Conservation (phyloP, 2,113 vertebrate genomes). For the Bothrops jararaca region DNA sequence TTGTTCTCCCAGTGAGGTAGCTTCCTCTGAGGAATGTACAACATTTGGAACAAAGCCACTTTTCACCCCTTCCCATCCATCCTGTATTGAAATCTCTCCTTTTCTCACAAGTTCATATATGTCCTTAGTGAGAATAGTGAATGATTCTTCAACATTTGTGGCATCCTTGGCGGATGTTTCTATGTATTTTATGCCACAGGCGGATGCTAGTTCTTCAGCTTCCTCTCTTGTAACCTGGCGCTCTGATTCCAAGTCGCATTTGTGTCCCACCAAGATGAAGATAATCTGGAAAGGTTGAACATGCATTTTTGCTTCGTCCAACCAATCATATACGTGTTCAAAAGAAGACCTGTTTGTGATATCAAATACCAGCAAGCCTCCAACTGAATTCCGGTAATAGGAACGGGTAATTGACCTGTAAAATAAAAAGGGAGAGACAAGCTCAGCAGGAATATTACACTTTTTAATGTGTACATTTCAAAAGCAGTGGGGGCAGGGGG, state of each 20-base stretch:
- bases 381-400: constrained; percentile 80
- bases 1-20: constrained; percentile 73
- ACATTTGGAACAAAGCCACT: constrained; percentile 79
- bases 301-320: constrained; percentile 77
- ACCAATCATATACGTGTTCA: constrained; percentile 78
- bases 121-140: constrained; percentile 76
- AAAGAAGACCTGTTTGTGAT: constrained; percentile 79
- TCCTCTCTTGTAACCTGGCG: constrained; percentile 77
- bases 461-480: not conserved
- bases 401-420: constrained; percentile 80
- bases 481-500: not conserved
- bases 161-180: constrained; percentile 80
- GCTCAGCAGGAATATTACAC: constrained; percentile 14
- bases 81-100: constrained; percentile 78
- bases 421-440: constrained; percentile 39
- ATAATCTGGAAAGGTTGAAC: constrained; percentile 78
- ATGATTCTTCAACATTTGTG: constrained; percentile 79
- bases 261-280: constrained; percentile 79
- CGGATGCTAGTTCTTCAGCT: constrained; percentile 74
- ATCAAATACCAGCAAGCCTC: constrained; percentile 79
- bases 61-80: constrained; percentile 83
- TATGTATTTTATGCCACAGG: constrained; percentile 79
- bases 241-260: constrained; percentile 74
- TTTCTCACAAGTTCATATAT: constrained; percentile 81
- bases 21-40: constrained; percentile 79